Evolutionary conservation across 1,140 invertebrate genomes (phyloP).

Genomic region (Melanaphis sacchari): DNA sequence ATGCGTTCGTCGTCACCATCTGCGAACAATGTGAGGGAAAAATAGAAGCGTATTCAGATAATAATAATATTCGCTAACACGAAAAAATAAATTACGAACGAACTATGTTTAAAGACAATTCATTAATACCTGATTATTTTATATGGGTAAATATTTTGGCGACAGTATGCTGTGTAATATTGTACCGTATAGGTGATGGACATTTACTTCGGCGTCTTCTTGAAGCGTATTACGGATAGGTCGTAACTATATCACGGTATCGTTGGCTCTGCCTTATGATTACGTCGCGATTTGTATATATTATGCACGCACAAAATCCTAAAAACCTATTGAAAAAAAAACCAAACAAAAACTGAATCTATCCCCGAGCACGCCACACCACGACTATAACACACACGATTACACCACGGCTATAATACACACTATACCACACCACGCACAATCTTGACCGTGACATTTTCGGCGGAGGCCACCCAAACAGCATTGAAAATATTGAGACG

Average conservation of each 20-base stretch:
- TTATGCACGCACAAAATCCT: neutral
- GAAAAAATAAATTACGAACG: neutral
- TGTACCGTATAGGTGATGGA: too few relatives aligned
- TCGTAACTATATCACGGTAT: neutral
- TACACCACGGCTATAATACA: neutral
- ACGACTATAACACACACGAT: neutral
- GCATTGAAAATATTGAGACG: neutral
- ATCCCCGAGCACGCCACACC: neutral
- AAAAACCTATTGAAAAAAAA: neutral
- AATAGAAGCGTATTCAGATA: neutral
- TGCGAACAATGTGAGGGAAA: neutral
- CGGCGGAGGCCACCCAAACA: conserved; percentile 38
- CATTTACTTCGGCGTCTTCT: neutral
- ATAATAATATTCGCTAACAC: neutral
- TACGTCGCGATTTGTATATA: neutral
- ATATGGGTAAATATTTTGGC: neutral
- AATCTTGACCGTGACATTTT: conserved; percentile 50
- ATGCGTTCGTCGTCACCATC: neutral
- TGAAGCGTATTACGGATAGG: neutral
- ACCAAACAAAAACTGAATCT: neutral
- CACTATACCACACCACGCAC: neutral
- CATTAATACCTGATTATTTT: neutral
- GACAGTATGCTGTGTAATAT: neutral
- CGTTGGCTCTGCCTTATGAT: neutral
- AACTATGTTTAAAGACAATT: neutral